These are phyloP conservation scores for Mallotus villosus DNA, from an alignment of 2,797 vertebrate species.

Conservation along the genomic window DNA sequence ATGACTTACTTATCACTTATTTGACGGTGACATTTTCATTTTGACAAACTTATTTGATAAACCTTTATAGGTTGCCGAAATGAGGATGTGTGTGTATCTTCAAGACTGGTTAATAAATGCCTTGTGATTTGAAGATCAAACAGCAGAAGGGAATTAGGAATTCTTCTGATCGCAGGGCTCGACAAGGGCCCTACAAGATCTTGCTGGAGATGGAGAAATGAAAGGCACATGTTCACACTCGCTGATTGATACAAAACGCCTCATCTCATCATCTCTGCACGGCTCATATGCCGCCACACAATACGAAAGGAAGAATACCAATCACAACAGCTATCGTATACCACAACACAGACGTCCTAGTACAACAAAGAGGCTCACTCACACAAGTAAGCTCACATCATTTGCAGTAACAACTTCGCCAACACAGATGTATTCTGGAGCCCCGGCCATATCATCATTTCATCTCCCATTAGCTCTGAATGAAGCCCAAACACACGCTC, in stretches of 20 bases:
- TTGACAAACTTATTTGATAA: constrained; percentile 45
- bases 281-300: constrained; percentile 18
- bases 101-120: constrained; percentile 73
- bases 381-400: constrained; percentile 12
- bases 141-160: constrained; percentile 65
- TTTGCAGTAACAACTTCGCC: constrained; percentile 30
- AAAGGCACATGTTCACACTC: constrained; percentile 26
- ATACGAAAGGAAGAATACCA: constrained; percentile 4
- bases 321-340: constrained; percentile 5
- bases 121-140: constrained; percentile 77
- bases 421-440: constrained; percentile 35
- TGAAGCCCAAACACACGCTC: constrained; percentile 36
- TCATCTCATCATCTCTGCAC: constrained; percentile 36
- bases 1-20: constrained; percentile 64
- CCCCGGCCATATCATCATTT: constrained; percentile 33
- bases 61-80: constrained; percentile 53
- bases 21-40: constrained; percentile 61
- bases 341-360: not conserved
- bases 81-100: constrained; percentile 46
- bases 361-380: constrained; percentile 31
- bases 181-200: not conserved
- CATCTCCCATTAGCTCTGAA: constrained; percentile 40
- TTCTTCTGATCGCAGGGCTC: constrained; percentile 70
- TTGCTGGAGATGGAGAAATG: constrained; percentile 5
- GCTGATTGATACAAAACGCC: constrained; percentile 28